Conservation (phyloP, 2,888 invertebrate genomes). For the Drosophila setosimentum region DNA sequence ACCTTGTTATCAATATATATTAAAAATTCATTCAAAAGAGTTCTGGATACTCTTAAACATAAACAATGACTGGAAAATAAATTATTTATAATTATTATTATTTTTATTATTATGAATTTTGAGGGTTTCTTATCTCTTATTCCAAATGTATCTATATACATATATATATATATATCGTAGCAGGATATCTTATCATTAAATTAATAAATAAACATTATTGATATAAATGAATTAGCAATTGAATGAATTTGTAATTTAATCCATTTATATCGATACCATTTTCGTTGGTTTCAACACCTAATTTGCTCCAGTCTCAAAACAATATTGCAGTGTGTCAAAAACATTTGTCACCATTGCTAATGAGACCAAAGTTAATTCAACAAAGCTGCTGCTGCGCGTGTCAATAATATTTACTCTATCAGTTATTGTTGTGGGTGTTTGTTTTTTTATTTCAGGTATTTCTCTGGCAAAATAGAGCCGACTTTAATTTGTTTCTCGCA, state of each 20-base stretch:
- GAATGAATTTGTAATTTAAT: background rate
- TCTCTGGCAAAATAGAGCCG: constrained; percentile 4
- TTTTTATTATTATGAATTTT: too few species aligned
- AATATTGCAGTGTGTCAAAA: background rate
- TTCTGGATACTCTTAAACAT: too few species aligned
- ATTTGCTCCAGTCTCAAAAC: background rate
- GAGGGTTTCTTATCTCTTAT: too few species aligned
- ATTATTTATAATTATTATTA: too few species aligned
- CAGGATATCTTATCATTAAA: too few species aligned
- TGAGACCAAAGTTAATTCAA: background rate
- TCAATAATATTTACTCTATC: constrained; percentile 2
- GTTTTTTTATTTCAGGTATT: constrained; percentile 6
- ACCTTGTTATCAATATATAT: too few species aligned
- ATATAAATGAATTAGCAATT: too few species aligned
- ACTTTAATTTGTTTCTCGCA: constrained; percentile 35
- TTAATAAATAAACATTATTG: too few species aligned
- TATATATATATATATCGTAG: too few species aligned
- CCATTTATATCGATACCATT: background rate
- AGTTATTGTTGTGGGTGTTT: constrained; percentile 7
- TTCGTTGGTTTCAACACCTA: background rate
- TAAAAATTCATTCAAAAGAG: too few species aligned
- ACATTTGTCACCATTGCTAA: background rate
- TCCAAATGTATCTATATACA: too few species aligned
- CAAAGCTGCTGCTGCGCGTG: background rate
- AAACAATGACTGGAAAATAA: too few species aligned